These are phyloP conservation scores for Sciurus carolinensis DNA, from an alignment of 2,797 vertebrate species.

Conservation along the genomic window DNA sequence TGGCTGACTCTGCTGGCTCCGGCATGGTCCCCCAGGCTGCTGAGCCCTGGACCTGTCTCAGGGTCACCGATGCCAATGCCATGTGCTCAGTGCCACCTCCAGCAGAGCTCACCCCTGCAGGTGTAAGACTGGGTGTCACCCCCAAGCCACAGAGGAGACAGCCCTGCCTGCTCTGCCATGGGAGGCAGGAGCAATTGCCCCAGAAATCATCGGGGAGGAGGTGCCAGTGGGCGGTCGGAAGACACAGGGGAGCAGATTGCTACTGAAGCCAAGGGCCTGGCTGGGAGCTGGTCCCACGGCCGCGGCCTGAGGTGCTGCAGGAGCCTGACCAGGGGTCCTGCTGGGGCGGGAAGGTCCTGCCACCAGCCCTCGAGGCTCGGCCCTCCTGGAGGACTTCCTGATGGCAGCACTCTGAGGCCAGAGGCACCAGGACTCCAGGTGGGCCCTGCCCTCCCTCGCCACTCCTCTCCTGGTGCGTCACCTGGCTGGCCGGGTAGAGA, in stretches of 20 bases:
- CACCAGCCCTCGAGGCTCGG: background rate
- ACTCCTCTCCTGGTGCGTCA: background rate
- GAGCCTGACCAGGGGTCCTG: background rate
- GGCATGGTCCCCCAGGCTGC: background rate
- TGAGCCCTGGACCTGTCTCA: background rate
- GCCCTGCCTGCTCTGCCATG: background rate
- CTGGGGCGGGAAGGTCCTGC: background rate
- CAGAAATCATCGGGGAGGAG: background rate
- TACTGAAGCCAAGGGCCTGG: background rate
- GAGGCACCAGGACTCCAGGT: background rate
- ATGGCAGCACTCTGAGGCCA: background rate
- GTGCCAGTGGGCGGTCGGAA: background rate
- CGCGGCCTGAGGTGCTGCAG: background rate
- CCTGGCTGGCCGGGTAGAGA: background rate
- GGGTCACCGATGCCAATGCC: background rate
- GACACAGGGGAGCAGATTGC: background rate
- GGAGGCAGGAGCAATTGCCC: slow-evolving; percentile 3
- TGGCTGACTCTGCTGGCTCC: background rate
- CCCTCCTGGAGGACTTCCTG: background rate
- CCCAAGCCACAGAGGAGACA: background rate
- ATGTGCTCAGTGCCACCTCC: background rate
- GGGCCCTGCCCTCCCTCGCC: background rate
- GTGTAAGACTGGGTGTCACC: background rate
- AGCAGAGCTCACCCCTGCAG: background rate
- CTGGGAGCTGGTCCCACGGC: background rate